These are phyloP conservation scores for Mnemiopsis leidyi DNA, from an alignment of 37 sponge, comb jelly and placozoan genomes.

Conservation along the genomic window DNA sequence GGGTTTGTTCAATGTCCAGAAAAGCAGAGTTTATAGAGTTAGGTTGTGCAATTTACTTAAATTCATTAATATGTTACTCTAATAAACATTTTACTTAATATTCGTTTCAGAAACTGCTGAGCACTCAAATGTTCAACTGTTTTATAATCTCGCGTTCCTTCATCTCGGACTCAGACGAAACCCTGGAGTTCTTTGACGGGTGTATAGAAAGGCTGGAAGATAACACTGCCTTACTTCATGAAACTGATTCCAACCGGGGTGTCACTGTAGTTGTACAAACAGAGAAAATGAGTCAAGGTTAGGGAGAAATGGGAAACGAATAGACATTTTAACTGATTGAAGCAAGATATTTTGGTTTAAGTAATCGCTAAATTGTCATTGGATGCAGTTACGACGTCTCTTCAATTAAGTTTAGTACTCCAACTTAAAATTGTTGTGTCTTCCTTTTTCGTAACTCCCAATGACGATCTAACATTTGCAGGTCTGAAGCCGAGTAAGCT, in stretches of 20 bases:
- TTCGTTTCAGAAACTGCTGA: constrained; percentile 19
- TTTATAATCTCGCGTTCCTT: constrained; percentile 57
- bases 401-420: too few relatives aligned
- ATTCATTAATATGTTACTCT: too few relatives aligned
- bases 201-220: constrained; percentile 49
- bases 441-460: too few relatives aligned
- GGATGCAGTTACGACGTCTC: too few relatives aligned
- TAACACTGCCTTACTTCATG: neutral
- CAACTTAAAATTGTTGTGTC: too few relatives aligned
- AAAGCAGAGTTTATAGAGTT: too few relatives aligned
- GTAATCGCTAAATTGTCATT: too few relatives aligned
- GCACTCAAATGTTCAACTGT: constrained; percentile 59
- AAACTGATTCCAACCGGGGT: neutral
- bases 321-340: neutral
- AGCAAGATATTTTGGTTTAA: too few relatives aligned
- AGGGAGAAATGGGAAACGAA: too few relatives aligned
- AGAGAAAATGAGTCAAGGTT: constrained; percentile 44
- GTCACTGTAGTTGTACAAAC: constrained; percentile 61
- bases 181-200: constrained; percentile 63
- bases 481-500: constrained; percentile 42
- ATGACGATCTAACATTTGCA: neutral
- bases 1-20: too few relatives aligned
- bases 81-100: too few relatives aligned
- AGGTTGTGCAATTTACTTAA: too few relatives aligned
- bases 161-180: constrained; percentile 60